Base-by-base conservation (phyloP, 2,113 vertebrate genomes). In the Cheilinus undulatus region DNA sequence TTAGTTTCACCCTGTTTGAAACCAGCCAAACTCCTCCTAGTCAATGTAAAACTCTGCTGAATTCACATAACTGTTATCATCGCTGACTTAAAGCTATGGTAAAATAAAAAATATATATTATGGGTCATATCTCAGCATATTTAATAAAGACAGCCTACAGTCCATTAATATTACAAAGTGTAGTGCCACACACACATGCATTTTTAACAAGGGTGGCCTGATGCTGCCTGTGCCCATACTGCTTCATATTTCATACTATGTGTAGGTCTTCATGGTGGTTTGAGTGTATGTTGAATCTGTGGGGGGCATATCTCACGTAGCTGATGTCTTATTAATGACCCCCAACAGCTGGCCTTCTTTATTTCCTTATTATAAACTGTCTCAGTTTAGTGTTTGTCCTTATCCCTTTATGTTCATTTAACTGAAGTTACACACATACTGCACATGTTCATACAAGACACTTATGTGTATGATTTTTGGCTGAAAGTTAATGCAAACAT, bases 251-350 rank as follows among this genome's bases (percentile, higher is more conserved):
- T 86, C 56, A 87, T 81, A 73, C 17, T 32, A 68, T 53, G 73
- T 66, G 69, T 81, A 78, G 52, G 62, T 87, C 49, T 12, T 54
- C 24, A 63, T 63, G 22, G 30, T 70, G 66, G 77, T 83, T 45
- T 40, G 26, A 26, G 14, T 70, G 62, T 28, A 64, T 64, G 52
- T 22, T 59, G 59, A 70, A 53, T 65, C 51, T 59, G 62, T 71
- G 62, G 22, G 56, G 22, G 53, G 69, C 26, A 14, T 42, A 48
- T 67, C 45, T 52, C 59, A 63, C 75, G 57, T 66, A 70, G 65
- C 58, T 73, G 28, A 80, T 87, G 78, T 84, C 86, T 89, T 83
- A 88, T 87, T 70, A 10, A 84, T 86, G 64, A 49, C 50, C 46
- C 74, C 61, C 49, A 69, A 64, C 71, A 87, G 69, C 74, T 83